Percentiles rank a stretch among this genome's conserved stretches.
Evolutionary conservation across 2,888 invertebrate species (phyloP).

Genomic region (Crossocerus cetratus): DNA sequence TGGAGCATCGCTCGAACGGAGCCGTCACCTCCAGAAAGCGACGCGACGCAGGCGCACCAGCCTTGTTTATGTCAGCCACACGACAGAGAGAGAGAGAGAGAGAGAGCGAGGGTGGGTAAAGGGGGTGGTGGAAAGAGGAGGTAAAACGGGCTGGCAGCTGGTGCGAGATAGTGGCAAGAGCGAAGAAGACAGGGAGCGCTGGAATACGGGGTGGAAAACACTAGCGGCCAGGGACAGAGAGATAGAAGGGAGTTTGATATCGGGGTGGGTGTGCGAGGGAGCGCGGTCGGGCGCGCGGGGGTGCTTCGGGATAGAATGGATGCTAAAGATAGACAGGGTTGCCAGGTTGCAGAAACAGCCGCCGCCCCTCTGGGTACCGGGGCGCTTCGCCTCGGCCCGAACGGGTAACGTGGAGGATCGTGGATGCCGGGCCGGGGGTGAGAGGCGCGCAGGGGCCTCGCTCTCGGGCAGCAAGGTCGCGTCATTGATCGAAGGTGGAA

Average conservation of each 20-base stretch:
- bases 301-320: slow-evolving; percentile 57
- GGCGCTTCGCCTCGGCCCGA: slow-evolving; percentile 60
- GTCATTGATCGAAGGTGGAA: slow-evolving; percentile 73
- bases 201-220: slow-evolving; percentile 17
- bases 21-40: slow-evolving; percentile 41
- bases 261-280: slow-evolving; percentile 17
- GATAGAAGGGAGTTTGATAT: slow-evolving; percentile 3
- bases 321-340: slow-evolving; percentile 77
- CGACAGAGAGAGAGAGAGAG: slow-evolving; percentile 11
- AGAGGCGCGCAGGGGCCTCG: slow-evolving; percentile 44
- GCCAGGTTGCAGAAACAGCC: slow-evolving; percentile 77
- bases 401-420: slow-evolving; percentile 43
- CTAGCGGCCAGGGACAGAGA: slow-evolving; percentile 16
- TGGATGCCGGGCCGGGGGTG: slow-evolving; percentile 35
- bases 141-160: no score
- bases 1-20: slow-evolving; percentile 47
- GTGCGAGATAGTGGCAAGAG: neutral
- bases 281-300: slow-evolving; percentile 30
- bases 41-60: slow-evolving; percentile 60
- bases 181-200: slow-evolving; percentile 4
- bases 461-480: slow-evolving; percentile 72
- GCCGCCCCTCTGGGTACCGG: slow-evolving; percentile 75
- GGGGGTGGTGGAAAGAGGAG: neutral
- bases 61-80: slow-evolving; percentile 67
- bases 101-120: slow-evolving; percentile 6